Evolutionary conservation across 2,888 invertebrate species (phyloP).

Genomic region (Dexiosoma caninum): DNA sequence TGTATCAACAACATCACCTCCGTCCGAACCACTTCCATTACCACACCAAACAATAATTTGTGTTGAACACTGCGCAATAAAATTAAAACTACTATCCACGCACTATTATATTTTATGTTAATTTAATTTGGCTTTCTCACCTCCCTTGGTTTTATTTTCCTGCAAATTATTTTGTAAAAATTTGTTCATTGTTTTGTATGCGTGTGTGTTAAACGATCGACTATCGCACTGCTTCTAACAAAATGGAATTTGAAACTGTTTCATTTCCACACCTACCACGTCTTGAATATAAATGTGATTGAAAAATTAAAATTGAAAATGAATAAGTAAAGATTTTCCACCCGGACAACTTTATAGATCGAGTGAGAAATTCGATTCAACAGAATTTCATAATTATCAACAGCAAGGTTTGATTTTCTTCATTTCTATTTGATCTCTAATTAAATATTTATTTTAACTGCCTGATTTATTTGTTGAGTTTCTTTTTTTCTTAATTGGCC

Average conservation of each 20-base stretch:
- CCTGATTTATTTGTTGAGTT: constrained; percentile 6
- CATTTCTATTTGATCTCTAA: constrained; percentile 23
- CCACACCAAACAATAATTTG: constrained; percentile 27
- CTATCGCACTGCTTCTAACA: neutral
- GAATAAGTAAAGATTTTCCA: constrained; percentile 74
- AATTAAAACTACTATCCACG: constrained; percentile 23
- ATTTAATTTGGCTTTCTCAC: neutral
- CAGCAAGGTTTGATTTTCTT: constrained; percentile 75
- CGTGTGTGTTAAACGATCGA: constrained; percentile 8
- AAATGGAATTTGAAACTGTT: neutral
- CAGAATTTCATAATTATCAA: constrained; percentile 79
- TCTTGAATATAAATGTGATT: constrained; percentile 14
- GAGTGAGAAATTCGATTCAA: constrained; percentile 82
- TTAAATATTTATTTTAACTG: constrained; percentile 45
- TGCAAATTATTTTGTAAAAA: constrained; percentile 18
- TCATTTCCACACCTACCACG: neutral
- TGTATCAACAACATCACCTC: constrained; percentile 15
- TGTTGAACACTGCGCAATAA: constrained; percentile 29
- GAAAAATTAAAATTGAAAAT: neutral
- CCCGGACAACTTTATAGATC: constrained; percentile 82
- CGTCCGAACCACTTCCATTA: neutral
- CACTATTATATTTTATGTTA: constrained; percentile 14
- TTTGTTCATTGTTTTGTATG: neutral
- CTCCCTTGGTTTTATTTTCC: neutral
- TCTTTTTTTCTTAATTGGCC: neutral